Evolutionary conservation across 2,888 invertebrate genomes (phyloP), one percentile per base, ranked within the genome.

Genomic region (Strigamia transsilvanica): DNA sequence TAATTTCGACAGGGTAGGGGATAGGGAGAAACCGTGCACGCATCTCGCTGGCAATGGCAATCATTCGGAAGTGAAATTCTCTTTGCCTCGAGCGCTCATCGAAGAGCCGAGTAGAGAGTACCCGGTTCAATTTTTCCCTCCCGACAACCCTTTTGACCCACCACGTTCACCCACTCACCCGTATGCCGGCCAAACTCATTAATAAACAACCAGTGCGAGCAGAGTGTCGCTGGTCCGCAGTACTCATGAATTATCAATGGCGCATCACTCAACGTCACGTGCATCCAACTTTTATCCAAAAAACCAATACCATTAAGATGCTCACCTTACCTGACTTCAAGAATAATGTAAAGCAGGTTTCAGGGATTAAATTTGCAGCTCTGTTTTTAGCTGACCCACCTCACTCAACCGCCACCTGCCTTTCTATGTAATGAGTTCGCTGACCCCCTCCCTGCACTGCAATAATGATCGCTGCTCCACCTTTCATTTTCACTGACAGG

Each of bases 31-130:
- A 73, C 32, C 27, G 73, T 73, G 73, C 73, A 56, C 56, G 73
- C 73, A 73, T 73, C 73, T 73, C 73, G 73, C 73, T 27, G 73
- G 73, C 73, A 73, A 73, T 27, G 73, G 32, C 73, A 73, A 73
- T 73, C 73, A 73, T 73, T 73, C 73, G 73, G 73, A 73, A 73
- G 73, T 73, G 73, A 73, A 73, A 73, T 73, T 73, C 73, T 73
- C 73, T 73, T 73, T 73, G 73, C 73, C 73, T 73, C 23, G 32
- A 73, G 73, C 73, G 32, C 73, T 73, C 27, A 73, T 73, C 73
- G 73, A 32, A 73, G 73, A 13, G 13, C 13, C 73, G 73, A 56
- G 56, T 27, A 1, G 27, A 27, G 27, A 27, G 27, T n/a, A 56
- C 56, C 56, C 32, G 73, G 73, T 73, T 73, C 73, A 73, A 73